Percentiles rank a stretch among this genome's conserved stretches.
Evolutionary conservation across 1,140 invertebrate genomes (phyloP).

Genomic region (Teleogryllus occipitalis): DNA sequence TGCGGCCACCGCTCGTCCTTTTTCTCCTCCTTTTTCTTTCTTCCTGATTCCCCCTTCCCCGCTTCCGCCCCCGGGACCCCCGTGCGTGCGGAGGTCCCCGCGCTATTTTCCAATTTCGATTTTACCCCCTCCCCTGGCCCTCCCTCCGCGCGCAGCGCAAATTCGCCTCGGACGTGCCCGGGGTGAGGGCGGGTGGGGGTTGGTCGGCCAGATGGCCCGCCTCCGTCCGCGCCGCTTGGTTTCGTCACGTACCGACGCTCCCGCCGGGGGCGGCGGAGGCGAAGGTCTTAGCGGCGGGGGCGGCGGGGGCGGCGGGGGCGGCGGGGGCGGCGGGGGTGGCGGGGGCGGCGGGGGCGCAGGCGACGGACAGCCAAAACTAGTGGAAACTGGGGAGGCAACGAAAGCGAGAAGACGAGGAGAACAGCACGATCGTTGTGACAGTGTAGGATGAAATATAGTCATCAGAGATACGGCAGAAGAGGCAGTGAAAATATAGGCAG

Average conservation of each 20-base stretch:
- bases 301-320: too few relatives aligned
- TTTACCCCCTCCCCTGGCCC: not conserved
- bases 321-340: too few relatives aligned
- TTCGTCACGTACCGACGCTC: not conserved
- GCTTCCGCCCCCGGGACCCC: not conserved
- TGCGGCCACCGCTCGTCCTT: not conserved
- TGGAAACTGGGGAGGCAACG: not conserved
- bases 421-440: too few relatives aligned
- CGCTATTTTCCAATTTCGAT: not conserved
- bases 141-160: not conserved
- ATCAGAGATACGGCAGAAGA: too few relatives aligned
- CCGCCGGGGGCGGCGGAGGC: too few relatives aligned
- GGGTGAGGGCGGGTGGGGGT: too few relatives aligned
- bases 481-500: too few relatives aligned
- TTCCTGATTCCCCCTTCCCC: not conserved
- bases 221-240: not conserved
- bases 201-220: not conserved
- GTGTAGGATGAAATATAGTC: too few relatives aligned
- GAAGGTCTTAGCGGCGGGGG: not conserved
- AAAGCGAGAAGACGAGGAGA: too few relatives aligned
- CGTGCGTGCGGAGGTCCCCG: not conserved
- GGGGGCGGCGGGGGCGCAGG: too few relatives aligned
- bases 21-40: not conserved
- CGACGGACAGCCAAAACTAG: not conserved
- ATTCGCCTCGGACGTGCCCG: not conserved